These are phyloP conservation scores for Xenops minutus DNA, from an alignment of 2,797 vertebrate genomes.

Conservation along the genomic window DNA sequence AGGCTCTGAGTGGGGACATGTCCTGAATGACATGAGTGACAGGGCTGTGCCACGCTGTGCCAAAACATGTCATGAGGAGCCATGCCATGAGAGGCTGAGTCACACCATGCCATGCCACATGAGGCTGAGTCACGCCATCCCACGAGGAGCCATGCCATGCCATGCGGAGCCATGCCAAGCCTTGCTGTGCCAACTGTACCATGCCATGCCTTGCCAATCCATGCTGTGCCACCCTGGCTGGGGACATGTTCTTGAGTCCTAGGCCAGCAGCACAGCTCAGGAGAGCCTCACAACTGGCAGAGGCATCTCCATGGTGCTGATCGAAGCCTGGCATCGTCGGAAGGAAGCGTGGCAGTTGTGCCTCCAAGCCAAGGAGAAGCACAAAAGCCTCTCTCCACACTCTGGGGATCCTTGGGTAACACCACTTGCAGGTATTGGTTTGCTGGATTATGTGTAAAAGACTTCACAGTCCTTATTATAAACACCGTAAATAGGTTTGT, in stretches of 20 bases:
- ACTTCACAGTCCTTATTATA: conserved; percentile 18
- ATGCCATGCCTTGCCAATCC: neutral
- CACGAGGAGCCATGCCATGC: neutral
- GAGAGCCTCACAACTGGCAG: neutral
- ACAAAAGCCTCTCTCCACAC: neutral
- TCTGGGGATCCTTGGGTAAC: neutral
- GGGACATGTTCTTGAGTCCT: rapidly evolving
- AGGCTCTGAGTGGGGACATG: rapidly evolving
- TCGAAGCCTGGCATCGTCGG: rapidly evolving
- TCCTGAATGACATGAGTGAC: neutral
- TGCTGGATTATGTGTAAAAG: conserved; percentile 17
- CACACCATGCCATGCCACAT: neutral
- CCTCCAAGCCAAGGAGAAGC: neutral
- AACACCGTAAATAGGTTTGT: conserved; percentile 38
- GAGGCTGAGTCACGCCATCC: neutral
- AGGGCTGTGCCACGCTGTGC: neutral
- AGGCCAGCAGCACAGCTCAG: rapidly evolving
- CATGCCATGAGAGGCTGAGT: neutral
- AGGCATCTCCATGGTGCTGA: rapidly evolving
- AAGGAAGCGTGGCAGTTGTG: rapidly evolving
- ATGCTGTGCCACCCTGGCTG: neutral
- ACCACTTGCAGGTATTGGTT: neutral
- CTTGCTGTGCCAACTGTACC: neutral
- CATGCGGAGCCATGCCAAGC: neutral
- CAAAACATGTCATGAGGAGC: neutral